These are phyloP conservation scores for Phaethon lepturus DNA, from an alignment of 2,113 vertebrate species.

Conservation along the genomic window DNA sequence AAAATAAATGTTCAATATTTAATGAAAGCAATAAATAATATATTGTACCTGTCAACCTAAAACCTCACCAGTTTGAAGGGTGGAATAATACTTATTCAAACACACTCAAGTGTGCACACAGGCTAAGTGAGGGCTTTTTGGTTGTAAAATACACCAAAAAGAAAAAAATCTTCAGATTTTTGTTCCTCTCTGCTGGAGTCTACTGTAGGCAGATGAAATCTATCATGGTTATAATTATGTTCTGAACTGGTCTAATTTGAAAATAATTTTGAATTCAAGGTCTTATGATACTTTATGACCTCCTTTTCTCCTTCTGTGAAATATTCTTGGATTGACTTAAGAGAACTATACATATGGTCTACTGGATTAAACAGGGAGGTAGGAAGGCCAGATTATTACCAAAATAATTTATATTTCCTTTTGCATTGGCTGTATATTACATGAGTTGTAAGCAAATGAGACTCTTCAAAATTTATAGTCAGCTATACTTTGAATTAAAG, in stretches of 20 bases:
- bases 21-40: conserved; percentile 16
- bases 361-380: conserved; percentile 60
- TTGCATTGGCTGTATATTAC: conserved; percentile 36
- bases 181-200: not conserved
- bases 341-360: conserved; percentile 72
- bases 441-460: conserved; percentile 48
- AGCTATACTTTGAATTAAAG: conserved; percentile 38
- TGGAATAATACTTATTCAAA: not conserved
- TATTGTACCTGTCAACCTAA: not conserved
- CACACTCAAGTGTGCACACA: not conserved
- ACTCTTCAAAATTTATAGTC: not conserved
- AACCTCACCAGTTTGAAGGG: not conserved
- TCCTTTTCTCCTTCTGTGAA: conserved; percentile 64
- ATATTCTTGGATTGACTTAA: conserved; percentile 77
- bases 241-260: conserved; percentile 57
- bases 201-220: conserved; percentile 50
- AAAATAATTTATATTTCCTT: conserved; percentile 71
- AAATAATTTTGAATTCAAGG: conserved; percentile 69
- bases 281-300: conserved; percentile 57
- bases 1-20: conserved; percentile 17
- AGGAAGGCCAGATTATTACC: conserved; percentile 49
- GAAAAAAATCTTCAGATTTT: not conserved
- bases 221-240: conserved; percentile 36
- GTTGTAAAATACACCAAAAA: not conserved
- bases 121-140: not conserved